phyloP scores from a whole-genome alignment of 1,140 invertebrate species.

The Nephotettix cincticeps region DNA sequence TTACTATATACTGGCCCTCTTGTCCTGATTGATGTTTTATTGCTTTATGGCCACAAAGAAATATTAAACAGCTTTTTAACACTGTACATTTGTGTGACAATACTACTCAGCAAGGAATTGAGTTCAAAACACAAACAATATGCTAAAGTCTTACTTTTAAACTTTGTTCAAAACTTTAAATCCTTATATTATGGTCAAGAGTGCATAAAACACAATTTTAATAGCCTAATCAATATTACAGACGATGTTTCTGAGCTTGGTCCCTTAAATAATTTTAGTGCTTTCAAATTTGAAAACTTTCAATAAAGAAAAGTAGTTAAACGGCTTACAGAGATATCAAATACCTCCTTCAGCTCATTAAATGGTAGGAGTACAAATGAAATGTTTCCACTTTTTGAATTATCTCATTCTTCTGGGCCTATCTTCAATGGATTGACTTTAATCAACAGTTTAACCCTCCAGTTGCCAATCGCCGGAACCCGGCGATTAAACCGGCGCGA shows the following conservation, averaged over 20 bases:
- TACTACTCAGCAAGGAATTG: background rate
- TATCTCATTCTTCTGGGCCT: too few species aligned
- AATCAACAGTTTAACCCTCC: too few species aligned
- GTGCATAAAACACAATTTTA: constrained; percentile 42
- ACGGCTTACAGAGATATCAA: background rate
- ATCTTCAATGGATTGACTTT: too few species aligned
- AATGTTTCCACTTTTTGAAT: too few species aligned
- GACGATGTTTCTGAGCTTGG: constrained; percentile 29
- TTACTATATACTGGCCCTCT: constrained; percentile 40
- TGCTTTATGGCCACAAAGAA: background rate
- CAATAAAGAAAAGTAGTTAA: constrained; percentile 19
- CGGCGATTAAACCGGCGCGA: too few species aligned
- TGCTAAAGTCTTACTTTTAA: constrained; percentile 15
- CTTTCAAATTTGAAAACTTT: constrained; percentile 34
- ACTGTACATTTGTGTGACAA: background rate
- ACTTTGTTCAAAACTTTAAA: constrained; percentile 23
- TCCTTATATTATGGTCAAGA: constrained; percentile 38
- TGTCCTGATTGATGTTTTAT: constrained; percentile 8
- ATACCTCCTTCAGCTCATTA: background rate
- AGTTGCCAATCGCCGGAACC: too few species aligned
- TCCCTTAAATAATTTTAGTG: constrained; percentile 13
- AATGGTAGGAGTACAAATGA: too few species aligned
- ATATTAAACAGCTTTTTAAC: constrained; percentile 1
- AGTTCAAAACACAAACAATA: background rate
- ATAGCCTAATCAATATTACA: constrained; percentile 28